Evolutionary conservation across 2,888 invertebrate species (phyloP).

Genomic region (Tortrix viridana): DNA sequence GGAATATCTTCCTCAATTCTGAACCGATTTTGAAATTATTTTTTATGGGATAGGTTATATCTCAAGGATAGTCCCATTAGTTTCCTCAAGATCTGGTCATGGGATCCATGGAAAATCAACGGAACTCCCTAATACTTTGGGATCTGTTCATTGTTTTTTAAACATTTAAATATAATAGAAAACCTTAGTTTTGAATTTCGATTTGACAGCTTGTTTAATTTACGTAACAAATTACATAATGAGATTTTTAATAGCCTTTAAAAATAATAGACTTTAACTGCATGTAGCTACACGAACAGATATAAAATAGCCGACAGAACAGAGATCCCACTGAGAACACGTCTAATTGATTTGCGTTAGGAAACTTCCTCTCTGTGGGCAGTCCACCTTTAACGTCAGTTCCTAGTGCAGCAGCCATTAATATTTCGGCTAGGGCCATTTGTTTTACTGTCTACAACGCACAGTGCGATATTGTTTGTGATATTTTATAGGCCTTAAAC

Average conservation of each 20-base stretch:
- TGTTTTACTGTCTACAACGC: slow-evolving; percentile 42
- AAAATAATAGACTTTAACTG: slow-evolving; percentile 41
- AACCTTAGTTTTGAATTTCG: background rate
- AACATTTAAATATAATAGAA: no score
- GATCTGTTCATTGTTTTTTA: no score
- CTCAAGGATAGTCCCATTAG: no score
- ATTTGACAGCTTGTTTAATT: background rate
- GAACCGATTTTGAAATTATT: no score
- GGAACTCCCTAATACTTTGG: no score
- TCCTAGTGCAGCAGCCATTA: slow-evolving; percentile 61
- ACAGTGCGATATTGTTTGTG: slow-evolving; percentile 33
- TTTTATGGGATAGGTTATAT: no score
- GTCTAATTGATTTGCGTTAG: slow-evolving; percentile 58
- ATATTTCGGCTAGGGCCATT: slow-evolving; percentile 55
- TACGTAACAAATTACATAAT: slow-evolving; percentile 14
- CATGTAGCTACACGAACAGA: slow-evolving; percentile 28
- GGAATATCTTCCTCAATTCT: no score
- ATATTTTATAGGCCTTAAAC: slow-evolving; percentile 35
- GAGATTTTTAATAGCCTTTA: slow-evolving; percentile 3
- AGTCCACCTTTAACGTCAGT: slow-evolving; percentile 59
- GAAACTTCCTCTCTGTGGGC: slow-evolving; percentile 50
- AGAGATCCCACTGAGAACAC: slow-evolving; percentile 52
- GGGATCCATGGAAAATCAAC: no score
- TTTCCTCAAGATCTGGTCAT: no score
- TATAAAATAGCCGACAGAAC: slow-evolving; percentile 33